These are phyloP conservation scores for Momotus momota DNA, from an alignment of 2,797 vertebrate species.

Conservation along the genomic window DNA sequence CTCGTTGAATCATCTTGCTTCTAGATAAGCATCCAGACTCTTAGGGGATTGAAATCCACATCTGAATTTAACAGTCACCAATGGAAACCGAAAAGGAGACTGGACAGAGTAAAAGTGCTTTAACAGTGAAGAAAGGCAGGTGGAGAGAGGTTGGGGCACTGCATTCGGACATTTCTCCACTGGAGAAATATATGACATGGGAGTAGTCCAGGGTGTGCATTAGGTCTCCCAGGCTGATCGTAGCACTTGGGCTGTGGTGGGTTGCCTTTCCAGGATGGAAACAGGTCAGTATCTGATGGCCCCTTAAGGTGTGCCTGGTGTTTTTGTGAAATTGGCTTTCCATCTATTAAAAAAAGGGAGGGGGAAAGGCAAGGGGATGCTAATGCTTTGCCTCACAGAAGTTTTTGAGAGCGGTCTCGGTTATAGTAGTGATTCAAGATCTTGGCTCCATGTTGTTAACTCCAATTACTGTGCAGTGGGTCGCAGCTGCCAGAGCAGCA, in stretches of 20 bases:
- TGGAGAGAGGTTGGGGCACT: neutral
- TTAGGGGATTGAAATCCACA: neutral
- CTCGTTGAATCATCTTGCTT: neutral
- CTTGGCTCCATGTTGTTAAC: neutral
- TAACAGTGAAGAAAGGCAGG: neutral
- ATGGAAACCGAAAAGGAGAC: neutral
- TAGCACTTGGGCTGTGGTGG: neutral
- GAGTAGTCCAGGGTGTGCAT: neutral
- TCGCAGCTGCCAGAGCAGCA: neutral
- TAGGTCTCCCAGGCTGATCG: neutral
- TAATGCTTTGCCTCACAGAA: neutral
- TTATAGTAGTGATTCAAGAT: neutral
- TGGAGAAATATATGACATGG: fast-evolving
- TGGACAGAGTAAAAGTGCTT: neutral
- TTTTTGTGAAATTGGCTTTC: neutral
- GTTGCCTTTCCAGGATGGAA: neutral
- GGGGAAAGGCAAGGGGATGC: fast-evolving
- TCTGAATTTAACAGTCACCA: neutral
- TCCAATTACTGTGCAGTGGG: neutral
- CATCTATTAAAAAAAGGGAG: neutral
- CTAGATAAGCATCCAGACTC: neutral
- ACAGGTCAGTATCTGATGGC: neutral
- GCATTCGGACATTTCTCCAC: neutral
- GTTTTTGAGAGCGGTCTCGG: neutral
- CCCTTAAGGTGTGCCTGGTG: neutral